Conservation (phyloP, 2,888 invertebrate species). For the Spilosoma lubricipeda region DNA sequence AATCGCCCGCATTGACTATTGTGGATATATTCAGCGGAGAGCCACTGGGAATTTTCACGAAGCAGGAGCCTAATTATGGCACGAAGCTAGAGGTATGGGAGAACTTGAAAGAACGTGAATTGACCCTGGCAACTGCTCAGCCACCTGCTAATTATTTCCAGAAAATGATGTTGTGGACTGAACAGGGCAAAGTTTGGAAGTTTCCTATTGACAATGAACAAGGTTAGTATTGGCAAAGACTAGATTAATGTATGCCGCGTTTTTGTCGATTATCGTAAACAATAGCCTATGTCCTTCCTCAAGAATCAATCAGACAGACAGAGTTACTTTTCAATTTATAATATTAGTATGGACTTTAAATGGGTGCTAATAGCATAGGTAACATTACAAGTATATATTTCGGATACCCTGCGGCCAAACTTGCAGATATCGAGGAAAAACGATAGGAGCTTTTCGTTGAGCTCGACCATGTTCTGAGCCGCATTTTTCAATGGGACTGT, state of each 20-base stretch:
- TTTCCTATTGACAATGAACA: slow-evolving; percentile 99
- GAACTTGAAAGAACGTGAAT: slow-evolving; percentile 87
- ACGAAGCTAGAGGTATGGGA: slow-evolving; percentile 89
- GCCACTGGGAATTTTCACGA: slow-evolving; percentile 88
- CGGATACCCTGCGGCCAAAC: too few species aligned
- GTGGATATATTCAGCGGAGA: slow-evolving; percentile 88
- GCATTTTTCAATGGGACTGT: too few species aligned
- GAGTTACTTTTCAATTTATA: too few species aligned
- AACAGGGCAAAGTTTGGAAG: slow-evolving; percentile 97
- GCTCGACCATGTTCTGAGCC: too few species aligned
- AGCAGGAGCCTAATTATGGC: slow-evolving; percentile 68
- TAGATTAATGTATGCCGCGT: background rate
- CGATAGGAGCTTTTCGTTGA: too few species aligned
- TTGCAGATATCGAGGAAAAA: too few species aligned
- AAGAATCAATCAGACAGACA: too few species aligned
- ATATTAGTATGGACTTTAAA: background rate
- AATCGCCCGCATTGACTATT: slow-evolving; percentile 63
- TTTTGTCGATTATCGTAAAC: too few species aligned
- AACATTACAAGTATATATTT: too few species aligned
- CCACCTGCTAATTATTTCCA: slow-evolving; percentile 96
- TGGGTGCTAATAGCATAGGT: too few species aligned
- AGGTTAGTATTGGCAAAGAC: slow-evolving; percentile 84
- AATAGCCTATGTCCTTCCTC: too few species aligned
- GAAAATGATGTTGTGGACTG: slow-evolving; percentile 97
- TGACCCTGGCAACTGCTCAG: slow-evolving; percentile 89